Evolutionary conservation across 37 sponge, comb jelly and placozoan species (phyloP).

Genomic region (Hormiphora californensis): DNA sequence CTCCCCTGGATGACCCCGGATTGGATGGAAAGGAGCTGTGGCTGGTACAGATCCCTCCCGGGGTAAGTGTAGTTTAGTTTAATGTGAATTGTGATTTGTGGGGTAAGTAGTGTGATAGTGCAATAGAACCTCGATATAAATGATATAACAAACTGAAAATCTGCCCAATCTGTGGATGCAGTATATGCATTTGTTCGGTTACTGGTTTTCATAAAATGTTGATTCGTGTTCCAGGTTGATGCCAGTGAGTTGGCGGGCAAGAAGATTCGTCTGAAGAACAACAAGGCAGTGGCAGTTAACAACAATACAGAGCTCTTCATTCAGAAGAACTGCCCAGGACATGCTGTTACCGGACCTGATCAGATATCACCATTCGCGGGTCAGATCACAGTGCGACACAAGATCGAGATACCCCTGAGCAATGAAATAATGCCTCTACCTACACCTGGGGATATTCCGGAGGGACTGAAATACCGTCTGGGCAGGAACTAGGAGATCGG

Average conservation of each 20-base stretch:
- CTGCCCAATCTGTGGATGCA: too few relatives aligned
- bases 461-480: background rate
- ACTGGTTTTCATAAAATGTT: too few relatives aligned
- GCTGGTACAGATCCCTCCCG: slow-evolving; percentile 39
- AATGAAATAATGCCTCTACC: background rate
- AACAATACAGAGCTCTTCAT: slow-evolving; percentile 17
- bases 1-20: background rate
- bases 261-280: slow-evolving; percentile 30
- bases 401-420: slow-evolving; percentile 41
- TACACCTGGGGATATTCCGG: background rate
- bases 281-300: slow-evolving; percentile 4
- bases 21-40: background rate
- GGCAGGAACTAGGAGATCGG: background rate
- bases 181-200: too few relatives aligned
- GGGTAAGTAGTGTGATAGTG: too few relatives aligned
- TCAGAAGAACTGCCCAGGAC: slow-evolving; percentile 12
- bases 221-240: background rate
- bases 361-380: background rate
- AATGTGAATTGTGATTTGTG: too few relatives aligned
- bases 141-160: too few relatives aligned
- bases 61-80: too few relatives aligned
- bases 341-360: background rate
- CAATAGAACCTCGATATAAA: too few relatives aligned
- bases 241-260: background rate
- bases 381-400: slow-evolving; percentile 30